phyloP scores from a whole-genome alignment of 2,797 vertebrate genomes.

The Hippopotamyrus pictus region DNA sequence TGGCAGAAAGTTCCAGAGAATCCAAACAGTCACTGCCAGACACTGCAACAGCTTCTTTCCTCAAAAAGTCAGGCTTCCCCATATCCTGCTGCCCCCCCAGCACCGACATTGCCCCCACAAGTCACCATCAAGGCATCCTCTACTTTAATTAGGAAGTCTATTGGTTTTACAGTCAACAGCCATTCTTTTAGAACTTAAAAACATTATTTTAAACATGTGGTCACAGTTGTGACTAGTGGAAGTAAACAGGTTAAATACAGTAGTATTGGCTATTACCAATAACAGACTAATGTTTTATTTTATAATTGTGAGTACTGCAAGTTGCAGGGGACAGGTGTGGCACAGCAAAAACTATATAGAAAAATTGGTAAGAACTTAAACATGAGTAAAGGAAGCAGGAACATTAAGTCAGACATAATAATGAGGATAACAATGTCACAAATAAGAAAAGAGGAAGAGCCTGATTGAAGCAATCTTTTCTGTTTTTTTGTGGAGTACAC shows the following conservation, averaged over 20 bases:
- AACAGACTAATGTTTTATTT: background rate
- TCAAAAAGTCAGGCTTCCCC: background rate
- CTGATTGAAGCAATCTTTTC: background rate
- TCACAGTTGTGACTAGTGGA: background rate
- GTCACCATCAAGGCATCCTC: background rate
- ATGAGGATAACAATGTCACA: background rate
- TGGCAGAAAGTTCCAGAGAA: no score
- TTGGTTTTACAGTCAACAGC: background rate
- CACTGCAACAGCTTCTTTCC: no score
- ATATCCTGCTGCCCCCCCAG: background rate
- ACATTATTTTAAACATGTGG: background rate
- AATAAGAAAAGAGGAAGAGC: background rate
- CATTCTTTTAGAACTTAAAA: background rate
- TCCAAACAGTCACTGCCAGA: no score
- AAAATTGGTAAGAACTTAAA: background rate
- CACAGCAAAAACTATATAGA: background rate
- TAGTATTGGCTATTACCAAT: background rate
- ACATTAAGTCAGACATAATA: background rate
- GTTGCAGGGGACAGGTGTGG: background rate
- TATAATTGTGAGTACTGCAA: background rate
- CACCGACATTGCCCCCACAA: no score
- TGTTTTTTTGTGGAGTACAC: background rate
- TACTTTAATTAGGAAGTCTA: background rate
- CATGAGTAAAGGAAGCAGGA: background rate
- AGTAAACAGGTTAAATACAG: background rate